Base-by-base conservation (phyloP, 2,888 invertebrate genomes). In the Gnatocerus cornutus region DNA sequence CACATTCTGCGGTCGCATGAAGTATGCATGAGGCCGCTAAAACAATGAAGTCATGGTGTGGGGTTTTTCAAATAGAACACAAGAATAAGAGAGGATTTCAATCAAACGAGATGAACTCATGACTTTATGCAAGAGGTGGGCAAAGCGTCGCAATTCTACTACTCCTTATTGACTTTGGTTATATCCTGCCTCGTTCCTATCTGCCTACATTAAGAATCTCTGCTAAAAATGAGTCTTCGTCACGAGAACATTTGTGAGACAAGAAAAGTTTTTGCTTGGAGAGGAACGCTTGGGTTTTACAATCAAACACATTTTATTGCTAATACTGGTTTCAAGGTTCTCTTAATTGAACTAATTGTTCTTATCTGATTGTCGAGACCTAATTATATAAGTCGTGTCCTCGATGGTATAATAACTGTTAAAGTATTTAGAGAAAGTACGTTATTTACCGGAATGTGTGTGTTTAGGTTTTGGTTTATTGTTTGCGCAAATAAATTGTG, bases 101-200 rank as follows among this genome's bases (percentile, higher is more conserved):
- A 85, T 85, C 85, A 85, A 84, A 85, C 84, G 84, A 85, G 84
- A 85, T 84, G 85, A 85, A 84, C 84, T 85, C 85, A 85, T 85
- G 85, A 85, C 84, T 85, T 85, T 85, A 85, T 85, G 85, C 85
- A 85, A 82, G 80, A 85, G 85, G 71, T 70, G 71, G 67, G 63
- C 67, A 71, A 71, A 71, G 67, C 71, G 67, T 41, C 71, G 71
- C 71, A 70, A 70, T 70, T 70, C 70, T 67, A 71, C 71, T 63
- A 71, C 67, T 67, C 66, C 65, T 71, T 67, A 67, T 71, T 71
- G 70, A 71, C 71, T 71, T 71, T 71, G 67, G 67, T 67, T 70
- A 70, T 67, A 53, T 75, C 75, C 73, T 71, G 74, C 71, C 71
- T 73, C 74, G 70, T 71, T 71, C 59, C 73, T 70, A 74, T 77